Evolutionary conservation across 2,113 vertebrate species (phyloP), one percentile per base, ranked within the genome.

Genomic region (Suncus etruscus): DNA sequence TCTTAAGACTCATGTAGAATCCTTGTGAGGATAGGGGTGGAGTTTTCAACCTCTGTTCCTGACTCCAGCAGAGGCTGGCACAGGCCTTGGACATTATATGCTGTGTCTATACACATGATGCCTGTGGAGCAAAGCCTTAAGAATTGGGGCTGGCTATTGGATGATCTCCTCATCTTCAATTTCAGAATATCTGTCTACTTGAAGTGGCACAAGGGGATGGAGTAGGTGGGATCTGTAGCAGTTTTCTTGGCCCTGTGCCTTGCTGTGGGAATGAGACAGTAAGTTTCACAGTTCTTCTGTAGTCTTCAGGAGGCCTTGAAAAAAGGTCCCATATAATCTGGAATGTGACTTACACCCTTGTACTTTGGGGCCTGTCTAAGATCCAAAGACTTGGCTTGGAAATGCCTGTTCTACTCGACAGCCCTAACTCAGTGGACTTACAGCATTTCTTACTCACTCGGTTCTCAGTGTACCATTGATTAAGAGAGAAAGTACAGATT

Each of bases 81-180:
- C 9, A 5, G 20, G 29, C 0, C 63, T 22, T 31, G 9, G 48
- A n/a, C 0, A 0, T 58, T 15, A 0, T n/a, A 11, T 3, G 9
- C 11, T 2, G 0, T 8, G 4, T 22, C 6, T 20, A 8, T 11
- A 51, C 27, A 6, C 0, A 0, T 31, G 4, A n/a, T 14, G 27
- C 75, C 54, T 15, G 15, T 1, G 51, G 63, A 11, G 39, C 69
- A 48, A 24, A 8, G 15, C 2, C 47, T 54, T 15, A 39, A 32
- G 20, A 16, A 2, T 8, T 65, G 11, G 24, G 72, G 61, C 39
- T 39, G 39, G 39, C 39, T 39, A 31, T 0, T 47, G 11, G 15
- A 16, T 20, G 14, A 45, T 14, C 50, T 80, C 63, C 16, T 69
- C 20, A 10, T 32, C 32, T 18, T 4, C 2, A 11, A 70, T 78